phyloP scores from a whole-genome alignment of 2,797 vertebrate genomes.

The Potorous gilbertii region DNA sequence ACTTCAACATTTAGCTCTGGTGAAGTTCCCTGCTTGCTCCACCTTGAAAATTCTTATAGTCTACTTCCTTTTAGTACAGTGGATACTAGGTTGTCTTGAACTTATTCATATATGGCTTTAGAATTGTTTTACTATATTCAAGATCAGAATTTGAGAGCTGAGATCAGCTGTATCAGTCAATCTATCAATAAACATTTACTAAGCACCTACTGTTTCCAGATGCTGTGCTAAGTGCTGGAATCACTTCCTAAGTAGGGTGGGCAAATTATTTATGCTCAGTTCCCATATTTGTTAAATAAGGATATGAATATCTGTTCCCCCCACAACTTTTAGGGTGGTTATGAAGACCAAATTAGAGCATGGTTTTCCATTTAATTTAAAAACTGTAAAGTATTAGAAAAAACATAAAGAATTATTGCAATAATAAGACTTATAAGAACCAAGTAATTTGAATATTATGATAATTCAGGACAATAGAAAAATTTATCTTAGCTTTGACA shows the following conservation, averaged over 20 bases:
- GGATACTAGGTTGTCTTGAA: not conserved
- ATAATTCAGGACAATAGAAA: not conserved
- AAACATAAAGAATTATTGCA: not conserved
- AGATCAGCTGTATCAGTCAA: not conserved
- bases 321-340: not conserved
- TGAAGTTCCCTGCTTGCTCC: not conserved
- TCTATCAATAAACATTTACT: not conserved
- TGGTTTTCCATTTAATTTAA: not conserved
- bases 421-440: not conserved
- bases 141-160: not conserved
- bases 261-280: slow-evolving; percentile 6
- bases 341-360: not conserved
- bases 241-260: not conserved
- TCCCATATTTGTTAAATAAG: slow-evolving; percentile 13
- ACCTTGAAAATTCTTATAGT: not conserved
- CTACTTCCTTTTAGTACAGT: not conserved
- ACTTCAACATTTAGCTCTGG: not conserved
- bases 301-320: not conserved
- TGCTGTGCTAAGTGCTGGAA: not conserved
- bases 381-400: not conserved
- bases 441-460: not conserved
- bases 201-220: not conserved
- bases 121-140: not conserved
- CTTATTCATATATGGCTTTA: not conserved
- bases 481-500: not conserved